Evolutionary conservation across 2,113 vertebrate species (phyloP).

Genomic region (Gobio gobio): DNA sequence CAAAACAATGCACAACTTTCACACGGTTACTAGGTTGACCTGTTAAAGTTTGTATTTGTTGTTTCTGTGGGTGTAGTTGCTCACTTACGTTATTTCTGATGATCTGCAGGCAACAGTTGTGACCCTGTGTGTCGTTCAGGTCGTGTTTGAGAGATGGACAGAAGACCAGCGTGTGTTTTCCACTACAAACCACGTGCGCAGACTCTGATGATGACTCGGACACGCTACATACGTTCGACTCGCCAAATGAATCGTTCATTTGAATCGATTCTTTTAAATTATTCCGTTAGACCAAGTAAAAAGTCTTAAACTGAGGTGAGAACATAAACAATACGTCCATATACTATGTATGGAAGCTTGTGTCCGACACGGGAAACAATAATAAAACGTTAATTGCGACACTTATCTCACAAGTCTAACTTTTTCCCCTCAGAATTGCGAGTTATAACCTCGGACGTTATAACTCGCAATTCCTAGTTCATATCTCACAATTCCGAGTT

Average conservation of each 20-base stretch:
- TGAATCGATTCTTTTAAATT: neutral
- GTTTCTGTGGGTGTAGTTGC: neutral
- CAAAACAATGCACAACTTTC: neutral
- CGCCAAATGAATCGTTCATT: neutral
- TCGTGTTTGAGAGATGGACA: neutral
- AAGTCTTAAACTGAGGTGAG: neutral
- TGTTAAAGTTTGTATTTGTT: neutral
- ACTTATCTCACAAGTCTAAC: no score
- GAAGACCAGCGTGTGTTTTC: neutral
- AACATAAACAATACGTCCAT: no score
- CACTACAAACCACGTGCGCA: constrained; percentile 10
- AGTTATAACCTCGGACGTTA: no score
- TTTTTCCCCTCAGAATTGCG: no score
- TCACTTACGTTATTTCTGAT: neutral
- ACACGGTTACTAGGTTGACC: neutral
- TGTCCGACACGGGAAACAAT: no score
- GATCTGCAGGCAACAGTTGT: neutral
- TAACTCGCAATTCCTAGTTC: no score
- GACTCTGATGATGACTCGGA: neutral
- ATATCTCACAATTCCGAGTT: no score
- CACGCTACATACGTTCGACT: neutral
- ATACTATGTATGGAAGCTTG: no score
- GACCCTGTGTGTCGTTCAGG: neutral
- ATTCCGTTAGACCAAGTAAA: neutral
- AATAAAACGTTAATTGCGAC: no score